These are phyloP conservation scores for Ursus arctos DNA, from an alignment of 2,113 vertebrate species.

Conservation along the genomic window DNA sequence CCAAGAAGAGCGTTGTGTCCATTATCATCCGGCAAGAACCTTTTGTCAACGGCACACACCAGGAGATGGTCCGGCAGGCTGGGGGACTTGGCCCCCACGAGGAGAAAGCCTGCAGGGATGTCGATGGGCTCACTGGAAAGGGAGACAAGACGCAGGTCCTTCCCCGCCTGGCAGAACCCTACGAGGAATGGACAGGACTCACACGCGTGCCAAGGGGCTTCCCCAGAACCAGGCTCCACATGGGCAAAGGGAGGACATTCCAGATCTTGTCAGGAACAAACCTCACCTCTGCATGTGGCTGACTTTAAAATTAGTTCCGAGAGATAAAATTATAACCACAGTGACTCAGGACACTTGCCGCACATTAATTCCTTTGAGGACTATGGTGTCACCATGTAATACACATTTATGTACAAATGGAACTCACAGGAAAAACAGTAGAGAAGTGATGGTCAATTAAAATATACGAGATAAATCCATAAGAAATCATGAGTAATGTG, in stretches of 20 bases:
- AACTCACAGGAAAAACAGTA: background rate
- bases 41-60: slow-evolving; percentile 96
- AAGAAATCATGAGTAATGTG: background rate
- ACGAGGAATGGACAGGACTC: background rate
- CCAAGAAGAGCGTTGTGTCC: slow-evolving; percentile 96
- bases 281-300: background rate
- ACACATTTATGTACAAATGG: background rate
- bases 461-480: background rate
- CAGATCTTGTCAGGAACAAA: background rate
- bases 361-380: background rate
- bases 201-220: rapidly evolving
- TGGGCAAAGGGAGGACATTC: rapidly evolving
- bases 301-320: background rate
- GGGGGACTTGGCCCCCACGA: slow-evolving; percentile 95
- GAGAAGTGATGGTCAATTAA: background rate
- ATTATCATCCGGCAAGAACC: slow-evolving; percentile 96
- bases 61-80: slow-evolving; percentile 94
- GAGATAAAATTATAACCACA: rapidly evolving
- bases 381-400: rapidly evolving
- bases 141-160: slow-evolving; percentile 94
- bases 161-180: slow-evolving; percentile 97
- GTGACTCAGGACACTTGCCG: rapidly evolving
- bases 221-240: background rate
- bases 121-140: slow-evolving; percentile 93
- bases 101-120: slow-evolving; percentile 93